Base-by-base conservation (phyloP, 2,888 invertebrate genomes). In the Macrosiphum euphorbiae region DNA sequence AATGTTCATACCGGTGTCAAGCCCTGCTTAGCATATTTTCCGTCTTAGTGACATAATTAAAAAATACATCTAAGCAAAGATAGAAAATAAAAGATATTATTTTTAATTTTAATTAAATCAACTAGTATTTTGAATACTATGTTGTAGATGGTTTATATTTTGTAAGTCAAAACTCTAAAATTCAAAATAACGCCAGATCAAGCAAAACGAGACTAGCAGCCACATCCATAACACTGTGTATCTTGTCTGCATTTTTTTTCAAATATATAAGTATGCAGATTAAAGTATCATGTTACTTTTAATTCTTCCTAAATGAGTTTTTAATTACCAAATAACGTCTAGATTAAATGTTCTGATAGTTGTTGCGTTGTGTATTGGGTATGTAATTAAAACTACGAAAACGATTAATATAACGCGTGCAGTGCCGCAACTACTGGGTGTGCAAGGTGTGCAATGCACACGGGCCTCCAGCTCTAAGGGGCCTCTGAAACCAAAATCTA, bases 281-380 rank as follows among this genome's bases (percentile, higher is more conserved):
- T 35, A 90, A 90, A 90, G 26, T 35, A 67, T 61, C 28, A 8
- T 26, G 90, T 52, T 52, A 47, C 24, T 90, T 90, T 90, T 90
- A 67, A 78, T 35, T 50, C 78, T n/a, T 26, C 20, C 89, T 26
- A 90, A 90, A 90, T 41, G 90, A 52, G 90, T 90, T 90, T 90
- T 90, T 90, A 90, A 90, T 90, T 90, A 90, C 67, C 50, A 50
- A 24, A 67, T 50, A 35, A 35, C 67, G 35, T 78, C 67, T 90
- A 90, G 67, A 90, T 90, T 90, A 50, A 78, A 90, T 41, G 44
- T 35, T 50, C 50, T 26, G 35, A 78, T 90, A 50, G 50, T 47
- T 78, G 26, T 78, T 78, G 35, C 35, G 78, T 78, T 20, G 78
- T 50, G 35, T 78, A 78, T 78, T 26, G 61, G 35, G 11, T 50